Conservation (phyloP, 2,797 vertebrate species). For the Chloroceryle amazona region DNA sequence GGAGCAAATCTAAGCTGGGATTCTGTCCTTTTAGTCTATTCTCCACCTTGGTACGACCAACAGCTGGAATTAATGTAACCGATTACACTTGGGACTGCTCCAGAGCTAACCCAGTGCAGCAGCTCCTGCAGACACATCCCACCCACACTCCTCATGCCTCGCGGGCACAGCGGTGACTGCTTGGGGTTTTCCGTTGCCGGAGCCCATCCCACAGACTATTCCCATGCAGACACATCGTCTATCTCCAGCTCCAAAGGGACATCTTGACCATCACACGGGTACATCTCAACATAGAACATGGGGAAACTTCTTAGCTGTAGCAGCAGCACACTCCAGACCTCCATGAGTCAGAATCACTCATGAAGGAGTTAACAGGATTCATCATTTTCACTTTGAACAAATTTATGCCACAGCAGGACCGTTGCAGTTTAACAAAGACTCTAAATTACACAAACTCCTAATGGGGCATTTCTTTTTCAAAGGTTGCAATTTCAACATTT, state of each 20-base stretch:
- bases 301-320: neutral
- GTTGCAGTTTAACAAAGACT: neutral
- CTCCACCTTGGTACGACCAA: neutral
- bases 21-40: neutral
- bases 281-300: neutral
- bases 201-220: neutral
- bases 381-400: neutral
- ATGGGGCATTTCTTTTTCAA: neutral
- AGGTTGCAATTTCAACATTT: neutral
- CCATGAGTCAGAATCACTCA: accelerated
- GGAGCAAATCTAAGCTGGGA: neutral
- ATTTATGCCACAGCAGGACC: neutral
- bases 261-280: too few relatives aligned
- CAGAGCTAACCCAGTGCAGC: neutral
- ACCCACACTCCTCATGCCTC: neutral
- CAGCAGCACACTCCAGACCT: neutral
- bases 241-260: neutral
- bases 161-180: neutral
- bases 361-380: neutral
- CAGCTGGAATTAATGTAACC: neutral
- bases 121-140: neutral
- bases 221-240: neutral
- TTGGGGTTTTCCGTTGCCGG: accelerated
- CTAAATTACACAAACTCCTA: neutral
- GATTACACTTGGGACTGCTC: neutral